Percentiles rank a stretch among this genome's conserved stretches.
Evolutionary conservation across 2,888 invertebrate species (phyloP).

Genomic region (Dryococelus australis): DNA sequence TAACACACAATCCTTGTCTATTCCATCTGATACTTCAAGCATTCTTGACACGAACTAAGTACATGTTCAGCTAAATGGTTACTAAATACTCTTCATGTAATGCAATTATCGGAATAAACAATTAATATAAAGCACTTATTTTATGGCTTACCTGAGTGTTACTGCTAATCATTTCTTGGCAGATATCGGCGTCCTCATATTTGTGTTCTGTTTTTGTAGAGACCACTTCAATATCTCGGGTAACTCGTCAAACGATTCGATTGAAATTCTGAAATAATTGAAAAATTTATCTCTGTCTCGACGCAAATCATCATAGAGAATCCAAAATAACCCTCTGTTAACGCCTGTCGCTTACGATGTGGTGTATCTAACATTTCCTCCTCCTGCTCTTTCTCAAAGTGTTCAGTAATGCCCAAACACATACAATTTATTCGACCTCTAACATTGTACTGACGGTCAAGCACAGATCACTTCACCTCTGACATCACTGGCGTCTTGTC

Average conservation of each 20-base stretch:
- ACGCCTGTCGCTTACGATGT: too few relatives aligned
- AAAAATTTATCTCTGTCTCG: not conserved
- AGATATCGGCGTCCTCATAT: not conserved
- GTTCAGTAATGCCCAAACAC: too few relatives aligned
- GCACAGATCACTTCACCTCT: too few relatives aligned
- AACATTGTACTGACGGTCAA: too few relatives aligned
- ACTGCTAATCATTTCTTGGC: not conserved
- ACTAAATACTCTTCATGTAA: not conserved
- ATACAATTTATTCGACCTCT: too few relatives aligned
- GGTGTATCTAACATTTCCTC: too few relatives aligned
- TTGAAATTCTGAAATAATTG: not conserved
- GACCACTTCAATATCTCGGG: not conserved
- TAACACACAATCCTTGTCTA: not conserved
- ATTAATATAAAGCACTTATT: not conserved
- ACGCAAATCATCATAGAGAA: too few relatives aligned
- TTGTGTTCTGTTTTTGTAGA: not conserved
- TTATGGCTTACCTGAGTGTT: constrained; percentile 4
- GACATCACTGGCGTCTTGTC: too few relatives aligned
- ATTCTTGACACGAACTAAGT: not conserved
- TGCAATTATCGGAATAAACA: not conserved
- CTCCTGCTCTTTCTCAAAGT: too few relatives aligned
- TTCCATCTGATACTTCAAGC: not conserved
- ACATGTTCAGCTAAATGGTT: not conserved
- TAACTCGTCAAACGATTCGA: not conserved
- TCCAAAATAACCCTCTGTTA: too few relatives aligned